Percentiles rank a stretch among this genome's conserved stretches.
Evolutionary conservation across 2,888 invertebrate species (phyloP).

Genomic region (Oscheius sp.): DNA sequence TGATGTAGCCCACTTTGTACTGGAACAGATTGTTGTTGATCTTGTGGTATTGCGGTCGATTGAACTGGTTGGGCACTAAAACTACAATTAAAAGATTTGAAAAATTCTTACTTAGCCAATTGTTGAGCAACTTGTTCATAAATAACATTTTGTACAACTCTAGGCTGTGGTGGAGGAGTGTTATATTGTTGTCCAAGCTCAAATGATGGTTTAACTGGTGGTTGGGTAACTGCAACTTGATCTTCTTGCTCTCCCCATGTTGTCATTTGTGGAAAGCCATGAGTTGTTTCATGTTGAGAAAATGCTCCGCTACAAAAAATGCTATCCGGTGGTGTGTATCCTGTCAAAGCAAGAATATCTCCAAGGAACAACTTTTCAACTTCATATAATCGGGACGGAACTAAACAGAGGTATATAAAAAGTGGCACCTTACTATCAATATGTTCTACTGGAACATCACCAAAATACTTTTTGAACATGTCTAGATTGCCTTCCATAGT

Average conservation of each 20-base stretch:
- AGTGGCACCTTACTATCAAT: slow-evolving; percentile 74
- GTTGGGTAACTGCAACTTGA: background rate
- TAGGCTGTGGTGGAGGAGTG: background rate
- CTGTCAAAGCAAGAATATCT: slow-evolving; percentile 63
- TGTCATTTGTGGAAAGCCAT: background rate
- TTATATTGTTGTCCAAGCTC: background rate
- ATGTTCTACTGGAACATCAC: slow-evolving; percentile 78
- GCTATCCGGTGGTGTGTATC: slow-evolving; percentile 48
- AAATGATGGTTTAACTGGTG: background rate
- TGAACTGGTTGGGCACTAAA: background rate
- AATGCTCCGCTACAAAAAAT: background rate
- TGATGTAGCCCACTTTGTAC: background rate
- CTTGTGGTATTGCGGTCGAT: background rate
- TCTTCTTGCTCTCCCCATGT: background rate
- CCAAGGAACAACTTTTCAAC: slow-evolving; percentile 61
- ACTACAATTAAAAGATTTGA: background rate
- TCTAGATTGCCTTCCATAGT: slow-evolving; percentile 81
- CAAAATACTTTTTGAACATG: slow-evolving; percentile 85
- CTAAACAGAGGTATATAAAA: slow-evolving; percentile 35
- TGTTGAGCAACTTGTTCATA: background rate
- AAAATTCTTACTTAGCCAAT: background rate
- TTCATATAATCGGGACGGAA: slow-evolving; percentile 58
- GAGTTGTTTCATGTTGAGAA: background rate
- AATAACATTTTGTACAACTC: background rate
- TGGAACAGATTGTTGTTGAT: background rate